phyloP scores from a whole-genome alignment of 2,888 invertebrate genomes.

The Pterobdella sp. region DNA sequence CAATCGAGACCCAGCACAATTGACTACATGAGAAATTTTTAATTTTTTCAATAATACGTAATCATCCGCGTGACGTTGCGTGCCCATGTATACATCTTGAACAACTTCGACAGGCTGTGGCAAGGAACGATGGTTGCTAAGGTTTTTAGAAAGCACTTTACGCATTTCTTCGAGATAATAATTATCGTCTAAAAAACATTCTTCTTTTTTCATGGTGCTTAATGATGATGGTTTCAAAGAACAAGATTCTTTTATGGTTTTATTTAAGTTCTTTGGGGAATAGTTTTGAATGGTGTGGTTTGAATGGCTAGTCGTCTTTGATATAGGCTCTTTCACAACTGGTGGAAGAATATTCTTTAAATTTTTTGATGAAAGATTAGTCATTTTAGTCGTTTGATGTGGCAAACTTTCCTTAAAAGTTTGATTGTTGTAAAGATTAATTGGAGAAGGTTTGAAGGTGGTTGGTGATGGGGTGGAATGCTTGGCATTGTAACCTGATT shows the following conservation, averaged over 20 bases:
- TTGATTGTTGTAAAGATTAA: too few relatives aligned
- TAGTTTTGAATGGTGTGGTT: too few relatives aligned
- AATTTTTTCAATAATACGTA: slow-evolving; percentile 29
- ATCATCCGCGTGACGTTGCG: slow-evolving; percentile 38
- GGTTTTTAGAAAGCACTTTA: slow-evolving; percentile 34
- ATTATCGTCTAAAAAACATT: slow-evolving; percentile 23
- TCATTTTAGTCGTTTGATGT: too few relatives aligned
- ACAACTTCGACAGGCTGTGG: slow-evolving; percentile 31
- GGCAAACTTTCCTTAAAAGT: too few relatives aligned
- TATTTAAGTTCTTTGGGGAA: too few relatives aligned
- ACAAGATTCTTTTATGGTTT: too few relatives aligned
- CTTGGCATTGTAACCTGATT: too few relatives aligned
- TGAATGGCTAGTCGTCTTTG: too few relatives aligned
- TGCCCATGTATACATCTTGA: slow-evolving; percentile 38
- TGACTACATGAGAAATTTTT: slow-evolving; percentile 39
- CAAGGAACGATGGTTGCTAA: slow-evolving; percentile 35
- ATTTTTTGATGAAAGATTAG: too few relatives aligned
- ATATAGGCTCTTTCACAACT: too few relatives aligned
- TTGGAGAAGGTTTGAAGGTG: background rate
- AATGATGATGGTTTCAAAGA: background rate
- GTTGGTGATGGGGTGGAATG: background rate
- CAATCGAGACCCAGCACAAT: slow-evolving; percentile 36
- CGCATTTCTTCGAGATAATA: slow-evolving; percentile 35
- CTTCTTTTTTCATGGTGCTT: background rate
- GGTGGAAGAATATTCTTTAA: too few relatives aligned